These are phyloP conservation scores for Ectropis grisescens DNA, from an alignment of 1,140 invertebrate species.

Conservation along the genomic window DNA sequence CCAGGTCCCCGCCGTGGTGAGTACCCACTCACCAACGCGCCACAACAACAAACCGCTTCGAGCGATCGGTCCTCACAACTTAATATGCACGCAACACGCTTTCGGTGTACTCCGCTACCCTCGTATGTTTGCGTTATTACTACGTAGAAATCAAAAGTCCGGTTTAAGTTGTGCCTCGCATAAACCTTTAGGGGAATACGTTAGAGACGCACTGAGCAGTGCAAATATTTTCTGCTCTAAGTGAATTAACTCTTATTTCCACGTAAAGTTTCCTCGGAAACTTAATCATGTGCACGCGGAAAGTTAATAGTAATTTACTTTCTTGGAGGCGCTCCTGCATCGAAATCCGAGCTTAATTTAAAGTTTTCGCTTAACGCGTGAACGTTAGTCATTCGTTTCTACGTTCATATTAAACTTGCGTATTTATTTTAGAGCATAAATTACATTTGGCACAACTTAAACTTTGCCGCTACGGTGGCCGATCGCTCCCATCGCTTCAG, in stretches of 20 bases:
- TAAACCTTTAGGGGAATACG: constrained; percentile 10
- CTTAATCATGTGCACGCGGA: constrained; percentile 21
- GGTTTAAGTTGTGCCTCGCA: constrained; percentile 46
- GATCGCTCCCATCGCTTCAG: no score
- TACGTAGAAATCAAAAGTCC: constrained; percentile 35
- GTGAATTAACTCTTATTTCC: constrained; percentile 16
- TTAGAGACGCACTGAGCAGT: constrained; percentile 6
- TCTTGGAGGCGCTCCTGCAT: constrained; percentile 14
- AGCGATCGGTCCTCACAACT: constrained; percentile 51
- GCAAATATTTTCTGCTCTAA: constrained; percentile 10
- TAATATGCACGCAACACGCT: constrained; percentile 59
- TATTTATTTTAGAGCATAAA: constrained; percentile 5
- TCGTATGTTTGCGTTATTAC: constrained; percentile 28
- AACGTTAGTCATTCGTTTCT: constrained; percentile 8
- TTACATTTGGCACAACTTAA: constrained; percentile 47
- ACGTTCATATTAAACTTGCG: constrained; percentile 8
- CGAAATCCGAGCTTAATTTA: constrained; percentile 26
- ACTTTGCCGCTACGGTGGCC: constrained; percentile 34
- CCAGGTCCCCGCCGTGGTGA: constrained; percentile 92
- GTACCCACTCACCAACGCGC: constrained; percentile 46
- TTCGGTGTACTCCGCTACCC: constrained; percentile 52
- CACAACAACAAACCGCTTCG: constrained; percentile 32
- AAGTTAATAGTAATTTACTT: constrained; percentile 28
- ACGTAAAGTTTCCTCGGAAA: constrained; percentile 15
- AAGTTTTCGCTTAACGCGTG: constrained; percentile 22